Base-by-base conservation (phyloP, 2,888 invertebrate species). In the Amaurobius ferox region DNA sequence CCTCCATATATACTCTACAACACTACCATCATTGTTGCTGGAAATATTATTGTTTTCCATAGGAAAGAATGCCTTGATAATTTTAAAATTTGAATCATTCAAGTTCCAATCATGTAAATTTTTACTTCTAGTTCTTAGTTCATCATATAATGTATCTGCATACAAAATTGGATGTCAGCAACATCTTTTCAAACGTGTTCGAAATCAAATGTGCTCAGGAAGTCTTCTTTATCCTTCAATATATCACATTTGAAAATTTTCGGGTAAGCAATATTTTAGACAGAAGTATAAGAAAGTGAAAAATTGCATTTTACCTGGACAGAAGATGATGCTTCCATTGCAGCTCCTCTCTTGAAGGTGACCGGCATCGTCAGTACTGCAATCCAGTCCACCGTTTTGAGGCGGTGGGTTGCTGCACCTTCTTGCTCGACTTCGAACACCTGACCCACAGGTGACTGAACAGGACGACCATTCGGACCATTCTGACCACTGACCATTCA, bases 401-500 rank as follows among this genome's bases (percentile, higher is more conserved):
- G 86, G 74, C 1, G 55, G 55, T 13, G 79, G 83, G 11, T 77
- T 26, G 28, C 77, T 67, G 32, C 83, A 83, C 0, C 28, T 70
- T 29, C 83, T 32, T 35, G 30, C 23, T 0, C 83, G 28, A 11
- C 35, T 29, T 19, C 44, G 70, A 0, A 44, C 71, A 7, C 86
- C 86, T 16, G 32, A 11, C 0, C 86, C 74, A 13, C 74, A 76
- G 1, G 73, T 64, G 26, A 79, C 74, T 11, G 79, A 79, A n/a
- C 86, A 86, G 3, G 23, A 26, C 6, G 48, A 28, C 86, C 79
- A 83, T 11, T 77, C 72, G 0, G 71, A 32, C 83, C 83, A 83
- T 16, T 71, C 62, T 7, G 77, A 77, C 83, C 83, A 83, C 23
- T 83, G 77, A 13, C 83, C 86, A 64, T 79, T 76, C 23, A 76